phyloP scores from a whole-genome alignment of 2,113 vertebrate species.

The Gymnogyps californianus region DNA sequence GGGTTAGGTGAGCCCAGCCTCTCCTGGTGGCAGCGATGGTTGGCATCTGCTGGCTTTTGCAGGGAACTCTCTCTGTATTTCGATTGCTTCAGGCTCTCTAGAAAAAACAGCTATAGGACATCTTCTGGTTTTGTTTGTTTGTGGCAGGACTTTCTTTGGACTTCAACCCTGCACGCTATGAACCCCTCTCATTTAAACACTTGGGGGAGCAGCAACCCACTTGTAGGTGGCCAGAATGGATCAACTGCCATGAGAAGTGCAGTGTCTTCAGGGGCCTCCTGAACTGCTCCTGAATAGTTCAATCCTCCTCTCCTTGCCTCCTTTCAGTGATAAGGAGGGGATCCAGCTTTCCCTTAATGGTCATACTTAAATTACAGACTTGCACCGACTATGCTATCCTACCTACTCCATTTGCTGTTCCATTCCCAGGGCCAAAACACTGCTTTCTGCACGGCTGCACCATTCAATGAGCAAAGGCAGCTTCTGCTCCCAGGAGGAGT shows the following conservation, averaged over 20 bases:
- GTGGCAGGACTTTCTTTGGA: not conserved
- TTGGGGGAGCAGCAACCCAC: not conserved
- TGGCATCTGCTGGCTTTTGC: not conserved
- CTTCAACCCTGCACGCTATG: not conserved
- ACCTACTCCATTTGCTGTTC: not conserved
- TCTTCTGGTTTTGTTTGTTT: too few species aligned
- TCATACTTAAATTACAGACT: not conserved
- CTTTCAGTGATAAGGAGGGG: too few species aligned
- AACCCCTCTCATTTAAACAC: not conserved
- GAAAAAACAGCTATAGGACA: not conserved
- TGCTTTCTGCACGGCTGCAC: not conserved
- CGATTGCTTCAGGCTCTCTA: not conserved
- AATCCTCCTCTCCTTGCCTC: not conserved
- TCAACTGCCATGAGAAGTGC: not conserved
- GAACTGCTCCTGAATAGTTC: rapidly evolving
- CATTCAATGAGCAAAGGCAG: not conserved
- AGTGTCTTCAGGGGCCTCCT: not conserved
- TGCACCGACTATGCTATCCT: rapidly evolving
- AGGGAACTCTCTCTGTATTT: not conserved
- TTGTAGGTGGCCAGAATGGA: not conserved
- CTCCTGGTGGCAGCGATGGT: not conserved
- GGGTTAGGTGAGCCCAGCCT: not conserved
- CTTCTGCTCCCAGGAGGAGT: not conserved
- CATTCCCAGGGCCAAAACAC: not conserved
- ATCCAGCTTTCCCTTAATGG: not conserved